phyloP scores from a whole-genome alignment of 1,140 invertebrate species.

The Calliopsis andreniformis region DNA sequence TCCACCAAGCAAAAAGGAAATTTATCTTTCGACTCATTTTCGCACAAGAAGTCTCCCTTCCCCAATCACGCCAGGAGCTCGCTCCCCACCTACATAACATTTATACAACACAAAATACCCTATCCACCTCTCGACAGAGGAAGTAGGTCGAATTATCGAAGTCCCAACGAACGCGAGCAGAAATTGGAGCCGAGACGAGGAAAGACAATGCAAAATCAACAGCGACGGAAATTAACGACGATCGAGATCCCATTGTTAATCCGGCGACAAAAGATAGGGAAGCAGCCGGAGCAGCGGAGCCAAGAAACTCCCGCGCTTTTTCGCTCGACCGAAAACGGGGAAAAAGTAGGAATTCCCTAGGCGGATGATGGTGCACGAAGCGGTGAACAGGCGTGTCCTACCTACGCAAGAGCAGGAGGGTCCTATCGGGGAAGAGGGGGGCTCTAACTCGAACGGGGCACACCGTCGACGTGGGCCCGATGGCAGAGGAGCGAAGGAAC shows the following conservation, averaged over 20 bases:
- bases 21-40: too few species aligned
- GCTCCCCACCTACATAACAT: neutral
- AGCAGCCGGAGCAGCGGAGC: neutral
- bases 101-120: neutral
- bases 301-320: slow-evolving; percentile 60
- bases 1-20: too few species aligned
- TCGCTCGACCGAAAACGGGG: neutral
- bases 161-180: neutral
- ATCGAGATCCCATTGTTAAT: neutral
- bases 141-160: neutral
- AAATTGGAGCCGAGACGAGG: neutral
- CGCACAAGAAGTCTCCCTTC: too few species aligned
- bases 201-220: neutral
- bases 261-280: neutral
- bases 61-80: too few species aligned
- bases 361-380: too few species aligned
- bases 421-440: too few species aligned
- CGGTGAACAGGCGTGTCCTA: neutral
- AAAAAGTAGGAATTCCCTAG: slow-evolving; percentile 31
- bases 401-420: too few species aligned
- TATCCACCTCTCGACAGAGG: neutral
- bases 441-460: neutral
- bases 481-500: slow-evolving; percentile 49
- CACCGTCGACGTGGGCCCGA: slow-evolving; percentile 6
- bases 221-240: slow-evolving; percentile 7